Evolutionary conservation across 2,113 vertebrate species (phyloP), one percentile per base, ranked within the genome.

Genomic region (Gnathonemus longibarbis): DNA sequence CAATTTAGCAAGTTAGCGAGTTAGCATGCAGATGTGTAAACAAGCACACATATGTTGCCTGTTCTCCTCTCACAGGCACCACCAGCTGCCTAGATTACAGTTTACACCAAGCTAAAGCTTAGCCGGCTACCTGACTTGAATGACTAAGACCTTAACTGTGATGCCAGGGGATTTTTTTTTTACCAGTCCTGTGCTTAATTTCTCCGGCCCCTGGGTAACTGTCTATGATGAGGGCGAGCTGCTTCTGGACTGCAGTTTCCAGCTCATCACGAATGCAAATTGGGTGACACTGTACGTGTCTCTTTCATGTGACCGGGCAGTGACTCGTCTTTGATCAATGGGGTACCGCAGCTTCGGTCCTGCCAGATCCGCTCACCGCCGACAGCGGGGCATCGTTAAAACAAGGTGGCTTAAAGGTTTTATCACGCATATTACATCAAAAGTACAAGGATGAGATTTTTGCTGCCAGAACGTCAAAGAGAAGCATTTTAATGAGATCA

Each of bases 381-480:
- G 50, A 35, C 85, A 35, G 8, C 10, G 19, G 17, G 10, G 24
- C 4, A 3, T 35, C 5, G 1, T 53, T 53, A 35, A 27, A 86
- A 50, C n/a, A 49, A 49, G 46, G 48, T 13, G 24, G 48, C 48
- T 86, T 86, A 49, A 86, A 86, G n/a, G 27, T 87, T 52, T 53
- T 21, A 53, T 87, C 24, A 4, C 17, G 49, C 27, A 53, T 53
- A 52, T 53, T 56, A n/a, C 17, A 53, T 87, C 45, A 35, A 48
- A 87, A 53, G 85, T 27, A 70, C 62, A 31, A 70, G n/a, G 62
- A 56, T 56, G 85, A 87, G 50, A 8, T 87, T 87, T 87, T 53
- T 42, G 15, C 50, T 17, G 5, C n/a, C 10, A 35, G 9, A 39
- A 53, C n/a, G 85, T 53, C 31, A 53, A 39, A 86, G n/a, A 49